Evolutionary conservation across 2,888 invertebrate genomes (phyloP).

Genomic region (Epinotia ramella): DNA sequence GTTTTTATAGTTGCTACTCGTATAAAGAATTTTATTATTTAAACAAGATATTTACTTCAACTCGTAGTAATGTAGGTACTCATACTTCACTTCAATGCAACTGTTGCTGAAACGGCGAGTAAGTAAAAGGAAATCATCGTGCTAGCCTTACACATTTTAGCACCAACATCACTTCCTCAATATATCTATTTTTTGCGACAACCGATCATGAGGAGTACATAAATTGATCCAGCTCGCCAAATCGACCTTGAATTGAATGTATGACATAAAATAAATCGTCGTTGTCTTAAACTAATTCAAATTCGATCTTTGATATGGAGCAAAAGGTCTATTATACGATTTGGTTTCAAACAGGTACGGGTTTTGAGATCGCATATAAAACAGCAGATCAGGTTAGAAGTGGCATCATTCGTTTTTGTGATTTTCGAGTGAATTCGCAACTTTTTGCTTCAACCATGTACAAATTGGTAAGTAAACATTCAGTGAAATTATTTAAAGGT

Average conservation of each 20-base stretch:
- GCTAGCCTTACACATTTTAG: slow-evolving; percentile 16
- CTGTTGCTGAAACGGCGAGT: too few relatives aligned
- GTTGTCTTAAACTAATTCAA: slow-evolving; percentile 29
- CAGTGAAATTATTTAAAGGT: neutral
- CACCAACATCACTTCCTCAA: slow-evolving; percentile 42
- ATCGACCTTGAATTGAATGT: slow-evolving; percentile 51
- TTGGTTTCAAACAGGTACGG: slow-evolving; percentile 44
- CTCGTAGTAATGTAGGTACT: too few relatives aligned
- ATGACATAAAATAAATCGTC: slow-evolving; percentile 47
- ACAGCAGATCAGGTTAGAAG: slow-evolving; percentile 47
- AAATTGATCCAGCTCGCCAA: slow-evolving; percentile 47
- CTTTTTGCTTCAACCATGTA: slow-evolving; percentile 50
- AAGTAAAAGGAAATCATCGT: slow-evolving; percentile 1
- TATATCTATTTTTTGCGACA: slow-evolving; percentile 37
- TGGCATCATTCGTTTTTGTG: slow-evolving; percentile 51
- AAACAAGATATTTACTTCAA: too few relatives aligned
- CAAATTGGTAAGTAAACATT: slow-evolving; percentile 52
- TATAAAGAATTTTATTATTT: too few relatives aligned
- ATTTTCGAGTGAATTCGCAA: slow-evolving; percentile 35
- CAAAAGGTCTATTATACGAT: slow-evolving; percentile 40
- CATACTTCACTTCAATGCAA: too few relatives aligned
- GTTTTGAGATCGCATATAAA: slow-evolving; percentile 52
- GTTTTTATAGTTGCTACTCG: too few relatives aligned
- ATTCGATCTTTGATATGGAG: slow-evolving; percentile 39
- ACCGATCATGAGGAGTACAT: slow-evolving; percentile 28